A percentile compares a stretch with the other conserved stretches of the same genome.
Conservation (phyloP, 2,797 vertebrate species). For the Epinephelus malabaricus region DNA sequence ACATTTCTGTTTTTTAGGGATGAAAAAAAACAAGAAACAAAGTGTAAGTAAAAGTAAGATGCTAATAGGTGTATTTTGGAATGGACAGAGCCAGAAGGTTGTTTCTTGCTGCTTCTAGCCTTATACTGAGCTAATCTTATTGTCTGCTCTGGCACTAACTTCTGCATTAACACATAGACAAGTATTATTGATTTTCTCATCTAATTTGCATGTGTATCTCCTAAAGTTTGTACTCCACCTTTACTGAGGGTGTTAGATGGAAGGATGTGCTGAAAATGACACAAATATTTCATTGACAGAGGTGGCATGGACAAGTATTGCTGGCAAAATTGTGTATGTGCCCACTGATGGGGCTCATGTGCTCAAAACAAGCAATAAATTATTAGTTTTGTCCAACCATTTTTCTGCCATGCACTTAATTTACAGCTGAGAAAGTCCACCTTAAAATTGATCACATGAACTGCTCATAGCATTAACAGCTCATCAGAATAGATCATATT, state of each 20-base stretch:
- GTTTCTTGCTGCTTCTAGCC: neutral
- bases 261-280: neutral
- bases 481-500: neutral
- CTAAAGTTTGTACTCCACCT: neutral
- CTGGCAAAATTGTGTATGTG: neutral
- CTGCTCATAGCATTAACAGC: conserved; percentile 8
- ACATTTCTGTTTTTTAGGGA: too few relatives aligned
- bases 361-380: neutral
- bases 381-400: neutral
- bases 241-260: neutral
- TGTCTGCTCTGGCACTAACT: neutral
- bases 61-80: neutral
- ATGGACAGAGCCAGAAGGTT: neutral
- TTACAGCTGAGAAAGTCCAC: neutral
- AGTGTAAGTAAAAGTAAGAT: neutral
- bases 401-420: neutral
- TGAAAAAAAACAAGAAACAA: neutral
- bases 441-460: neutral
- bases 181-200: neutral
- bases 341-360: neutral
- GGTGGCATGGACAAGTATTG: too few relatives aligned
- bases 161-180: neutral
- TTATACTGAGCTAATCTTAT: neutral
- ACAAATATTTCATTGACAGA: too few relatives aligned
- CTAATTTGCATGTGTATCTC: neutral